Percentiles rank a stretch among this genome's conserved stretches.
Conservation (phyloP, 2,797 vertebrate genomes). For the Tamandua tetradactyla region DNA sequence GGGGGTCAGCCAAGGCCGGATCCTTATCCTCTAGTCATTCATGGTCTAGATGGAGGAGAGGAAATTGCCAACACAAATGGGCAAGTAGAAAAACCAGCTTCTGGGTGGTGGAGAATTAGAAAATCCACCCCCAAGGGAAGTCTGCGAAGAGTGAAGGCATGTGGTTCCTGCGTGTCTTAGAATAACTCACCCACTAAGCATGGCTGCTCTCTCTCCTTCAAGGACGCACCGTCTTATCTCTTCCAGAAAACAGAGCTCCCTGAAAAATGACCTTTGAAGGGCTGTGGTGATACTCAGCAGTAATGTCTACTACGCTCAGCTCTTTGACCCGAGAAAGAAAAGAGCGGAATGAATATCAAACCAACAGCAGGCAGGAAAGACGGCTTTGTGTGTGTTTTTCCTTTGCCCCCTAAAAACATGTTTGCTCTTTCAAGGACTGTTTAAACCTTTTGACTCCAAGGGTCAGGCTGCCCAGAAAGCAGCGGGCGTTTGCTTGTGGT, state of each 20-base stretch:
- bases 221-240: not conserved
- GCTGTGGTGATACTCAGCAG: not conserved
- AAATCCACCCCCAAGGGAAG: not conserved
- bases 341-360: constrained; percentile 69
- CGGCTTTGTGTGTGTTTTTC: constrained; percentile 16
- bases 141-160: not conserved
- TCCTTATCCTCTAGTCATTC: not conserved
- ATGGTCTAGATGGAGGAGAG: not conserved
- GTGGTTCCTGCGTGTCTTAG: not conserved
- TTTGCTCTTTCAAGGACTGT: constrained; percentile 57
- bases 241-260: constrained; percentile 31
- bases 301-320: no score
- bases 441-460: constrained; percentile 37
- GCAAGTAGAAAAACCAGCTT: not conserved
- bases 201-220: not conserved
- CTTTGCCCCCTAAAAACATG: not conserved
- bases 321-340: constrained; percentile 45
- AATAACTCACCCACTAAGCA: not conserved
- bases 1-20: not conserved
- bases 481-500: not conserved
- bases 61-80: not conserved
- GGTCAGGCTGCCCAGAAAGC: not conserved
- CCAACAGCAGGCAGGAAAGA: not conserved
- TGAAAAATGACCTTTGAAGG: constrained; percentile 29
- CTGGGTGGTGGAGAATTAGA: not conserved